Conservation (phyloP, 2,888 invertebrate species). For the Lordiphosa fenestrarum region DNA sequence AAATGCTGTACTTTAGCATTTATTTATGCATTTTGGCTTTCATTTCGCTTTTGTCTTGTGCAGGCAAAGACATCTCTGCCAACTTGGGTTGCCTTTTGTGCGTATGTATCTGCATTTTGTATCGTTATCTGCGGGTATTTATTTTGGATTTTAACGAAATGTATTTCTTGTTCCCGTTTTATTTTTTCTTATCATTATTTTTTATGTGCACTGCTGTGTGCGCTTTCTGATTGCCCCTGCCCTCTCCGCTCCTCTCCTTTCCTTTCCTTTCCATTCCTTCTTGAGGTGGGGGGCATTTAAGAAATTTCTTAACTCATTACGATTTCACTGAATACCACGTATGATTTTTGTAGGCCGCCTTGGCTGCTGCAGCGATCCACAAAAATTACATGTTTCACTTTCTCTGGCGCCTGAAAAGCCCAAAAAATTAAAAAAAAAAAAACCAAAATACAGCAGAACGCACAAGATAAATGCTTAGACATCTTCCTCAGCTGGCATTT, state of each 20-base stretch:
- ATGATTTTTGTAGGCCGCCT: conserved; percentile 65
- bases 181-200: conserved; percentile 57
- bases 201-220: conserved; percentile 26
- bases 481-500: conserved; percentile 21
- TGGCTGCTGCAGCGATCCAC: conserved; percentile 15
- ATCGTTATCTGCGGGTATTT: conserved; percentile 67
- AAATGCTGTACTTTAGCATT: conserved; percentile 48
- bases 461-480: conserved; percentile 42
- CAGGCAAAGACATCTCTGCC: conserved; percentile 12
- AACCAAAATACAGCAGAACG: conserved; percentile 8
- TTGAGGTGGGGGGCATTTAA: conserved; percentile 44
- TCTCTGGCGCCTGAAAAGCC: conserved; percentile 60
- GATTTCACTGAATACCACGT: conserved; percentile 70
- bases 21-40: conserved; percentile 47
- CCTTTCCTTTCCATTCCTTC: conserved; percentile 20
- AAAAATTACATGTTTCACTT: conserved; percentile 71
- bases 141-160: conserved; percentile 58
- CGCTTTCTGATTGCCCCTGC: neutral
- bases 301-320: conserved; percentile 71
- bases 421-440: conserved; percentile 12
- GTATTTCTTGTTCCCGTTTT: conserved; percentile 40
- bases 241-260: conserved; percentile 30
- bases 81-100: conserved; percentile 21
- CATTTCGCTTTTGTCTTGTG: conserved; percentile 44
- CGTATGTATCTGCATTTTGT: conserved; percentile 17